Evolutionary conservation across 1,140 invertebrate genomes (phyloP).

Genomic region (Lethrus apterus): DNA sequence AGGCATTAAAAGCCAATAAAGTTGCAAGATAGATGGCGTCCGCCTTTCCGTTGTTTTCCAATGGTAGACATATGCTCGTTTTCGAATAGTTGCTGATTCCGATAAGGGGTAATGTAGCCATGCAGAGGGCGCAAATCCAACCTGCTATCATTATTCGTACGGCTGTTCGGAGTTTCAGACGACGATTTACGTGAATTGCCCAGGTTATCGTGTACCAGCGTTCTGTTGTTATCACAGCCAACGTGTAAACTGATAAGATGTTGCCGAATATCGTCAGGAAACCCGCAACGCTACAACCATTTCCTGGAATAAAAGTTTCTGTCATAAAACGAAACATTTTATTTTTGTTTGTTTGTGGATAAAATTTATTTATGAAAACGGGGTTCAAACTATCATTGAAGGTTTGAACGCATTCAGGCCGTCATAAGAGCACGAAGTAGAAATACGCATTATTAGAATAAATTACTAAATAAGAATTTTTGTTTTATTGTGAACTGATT

Average conservation of each 20-base stretch:
- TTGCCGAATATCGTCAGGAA: slow-evolving; percentile 83
- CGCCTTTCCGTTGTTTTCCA: slow-evolving; percentile 53
- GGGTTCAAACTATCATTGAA: too few species aligned
- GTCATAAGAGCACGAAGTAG: too few species aligned
- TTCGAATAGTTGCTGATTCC: slow-evolving; percentile 72
- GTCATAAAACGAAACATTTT: background rate
- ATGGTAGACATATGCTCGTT: slow-evolving; percentile 63
- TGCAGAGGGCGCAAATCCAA: slow-evolving; percentile 65
- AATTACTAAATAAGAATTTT: too few species aligned
- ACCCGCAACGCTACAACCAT: slow-evolving; percentile 75
- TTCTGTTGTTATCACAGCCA: slow-evolving; percentile 80
- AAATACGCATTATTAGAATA: too few species aligned
- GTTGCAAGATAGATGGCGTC: slow-evolving; percentile 64
- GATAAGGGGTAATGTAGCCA: slow-evolving; percentile 69
- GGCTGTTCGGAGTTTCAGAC: slow-evolving; percentile 59
- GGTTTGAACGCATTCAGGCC: too few species aligned
- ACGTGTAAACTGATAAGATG: slow-evolving; percentile 77
- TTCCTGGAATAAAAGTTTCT: slow-evolving; percentile 38
- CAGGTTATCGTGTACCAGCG: slow-evolving; percentile 81
- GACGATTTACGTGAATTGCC: slow-evolving; percentile 70
- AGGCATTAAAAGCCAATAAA: slow-evolving; percentile 61
- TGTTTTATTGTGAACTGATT: too few species aligned
- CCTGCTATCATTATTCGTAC: slow-evolving; percentile 63
- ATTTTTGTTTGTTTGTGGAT: too few species aligned
- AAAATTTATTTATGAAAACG: too few species aligned